Conservation (phyloP, 2,797 vertebrate genomes). For the Staurois parvus region DNA sequence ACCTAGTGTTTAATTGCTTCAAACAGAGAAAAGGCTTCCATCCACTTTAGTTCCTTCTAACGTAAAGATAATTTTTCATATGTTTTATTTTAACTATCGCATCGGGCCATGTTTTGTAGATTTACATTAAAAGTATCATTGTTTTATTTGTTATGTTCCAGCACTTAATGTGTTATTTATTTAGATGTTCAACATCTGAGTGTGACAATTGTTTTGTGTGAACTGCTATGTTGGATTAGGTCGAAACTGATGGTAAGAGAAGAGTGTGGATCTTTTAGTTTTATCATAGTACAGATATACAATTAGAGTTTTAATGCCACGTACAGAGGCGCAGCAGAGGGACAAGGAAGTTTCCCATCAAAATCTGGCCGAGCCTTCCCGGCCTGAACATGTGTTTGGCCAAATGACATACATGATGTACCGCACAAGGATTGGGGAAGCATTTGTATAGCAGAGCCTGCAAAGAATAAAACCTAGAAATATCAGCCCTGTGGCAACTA, state of each 20-base stretch:
- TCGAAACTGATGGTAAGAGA: slow-evolving; percentile 34
- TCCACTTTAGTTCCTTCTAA: slow-evolving; percentile 62
- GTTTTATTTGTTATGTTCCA: slow-evolving; percentile 60
- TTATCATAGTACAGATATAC: not conserved
- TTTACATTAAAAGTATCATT: slow-evolving; percentile 65
- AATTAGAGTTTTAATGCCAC: not conserved
- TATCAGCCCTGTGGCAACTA: no score
- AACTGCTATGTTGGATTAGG: slow-evolving; percentile 15
- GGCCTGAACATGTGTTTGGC: no score
- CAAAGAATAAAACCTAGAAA: no score
- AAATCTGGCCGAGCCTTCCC: not conserved
- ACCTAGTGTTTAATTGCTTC: slow-evolving; percentile 72
- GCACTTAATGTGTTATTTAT: slow-evolving; percentile 67
- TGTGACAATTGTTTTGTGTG: slow-evolving; percentile 49
- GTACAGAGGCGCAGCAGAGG: no score
- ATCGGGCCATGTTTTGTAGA: slow-evolving; percentile 62
- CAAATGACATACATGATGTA: no score
- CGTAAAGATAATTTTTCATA: slow-evolving; percentile 68
- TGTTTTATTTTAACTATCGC: slow-evolving; percentile 56
- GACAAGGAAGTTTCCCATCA: no score
- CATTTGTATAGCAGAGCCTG: no score
- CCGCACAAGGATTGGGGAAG: no score
- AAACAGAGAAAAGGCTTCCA: slow-evolving; percentile 64
- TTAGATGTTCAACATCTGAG: slow-evolving; percentile 64
- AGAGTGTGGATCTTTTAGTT: slow-evolving; percentile 10